Conservation (phyloP, 1,140 invertebrate genomes). For the Drosophila rufa region DNA sequence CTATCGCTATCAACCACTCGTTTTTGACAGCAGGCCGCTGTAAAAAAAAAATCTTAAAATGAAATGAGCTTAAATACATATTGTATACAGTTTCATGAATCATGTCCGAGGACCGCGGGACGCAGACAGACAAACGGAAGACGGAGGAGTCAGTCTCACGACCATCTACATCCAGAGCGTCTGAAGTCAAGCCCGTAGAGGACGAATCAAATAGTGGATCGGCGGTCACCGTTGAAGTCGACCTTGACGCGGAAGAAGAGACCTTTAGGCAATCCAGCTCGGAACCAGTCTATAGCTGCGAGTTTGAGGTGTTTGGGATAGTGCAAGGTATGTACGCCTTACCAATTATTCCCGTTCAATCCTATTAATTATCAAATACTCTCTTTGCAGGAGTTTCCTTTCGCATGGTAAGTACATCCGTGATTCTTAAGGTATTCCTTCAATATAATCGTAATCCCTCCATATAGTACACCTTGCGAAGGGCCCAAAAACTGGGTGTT, state of each 20-base stretch:
- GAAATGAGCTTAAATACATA: neutral
- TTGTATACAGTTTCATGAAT: neutral
- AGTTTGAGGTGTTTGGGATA: conserved; percentile 72
- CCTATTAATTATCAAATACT: neutral
- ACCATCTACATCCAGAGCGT: neutral
- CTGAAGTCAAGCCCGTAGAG: too few relatives aligned
- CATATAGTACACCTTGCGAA: conserved; percentile 63
- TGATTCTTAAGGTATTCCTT: neutral
- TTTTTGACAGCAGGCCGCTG: conserved; percentile 9
- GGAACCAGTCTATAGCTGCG: conserved; percentile 29
- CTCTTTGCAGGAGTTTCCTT: conserved; percentile 62
- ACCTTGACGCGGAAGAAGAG: neutral
- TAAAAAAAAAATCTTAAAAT: neutral
- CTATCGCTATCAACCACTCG: neutral
- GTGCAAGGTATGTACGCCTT: conserved; percentile 58
- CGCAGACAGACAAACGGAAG: neutral
- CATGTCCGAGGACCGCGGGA: neutral
- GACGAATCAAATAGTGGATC: too few relatives aligned
- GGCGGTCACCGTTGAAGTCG: too few relatives aligned
- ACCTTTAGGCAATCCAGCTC: neutral
- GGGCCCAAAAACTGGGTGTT: conserved; percentile 56
- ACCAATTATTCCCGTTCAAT: neutral
- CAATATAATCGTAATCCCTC: neutral
- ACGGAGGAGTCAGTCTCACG: neutral
- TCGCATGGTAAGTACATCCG: conserved; percentile 50